Evolutionary conservation across 2,113 vertebrate species (phyloP).

Genomic region (Ictalurus furcatus): DNA sequence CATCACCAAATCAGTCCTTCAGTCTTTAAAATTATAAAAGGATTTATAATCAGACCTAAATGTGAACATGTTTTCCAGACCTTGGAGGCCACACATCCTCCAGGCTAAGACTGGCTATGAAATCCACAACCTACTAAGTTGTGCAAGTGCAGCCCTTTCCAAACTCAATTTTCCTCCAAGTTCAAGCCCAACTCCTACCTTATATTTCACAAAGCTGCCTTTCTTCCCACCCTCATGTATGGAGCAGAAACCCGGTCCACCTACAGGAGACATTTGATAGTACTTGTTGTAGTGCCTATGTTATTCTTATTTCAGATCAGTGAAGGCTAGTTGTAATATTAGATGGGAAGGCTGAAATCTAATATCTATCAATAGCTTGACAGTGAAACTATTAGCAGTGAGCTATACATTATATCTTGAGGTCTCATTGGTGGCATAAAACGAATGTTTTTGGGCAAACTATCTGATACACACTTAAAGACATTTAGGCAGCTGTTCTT

Average conservation of each 20-base stretch:
- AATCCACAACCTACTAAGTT: neutral
- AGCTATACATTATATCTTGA: neutral
- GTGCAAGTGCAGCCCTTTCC: neutral
- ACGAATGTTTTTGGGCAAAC: neutral
- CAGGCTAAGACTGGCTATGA: neutral
- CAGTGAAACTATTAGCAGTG: neutral
- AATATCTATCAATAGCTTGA: neutral
- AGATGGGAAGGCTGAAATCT: neutral
- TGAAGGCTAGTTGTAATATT: neutral
- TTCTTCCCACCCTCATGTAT: neutral
- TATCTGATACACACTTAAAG: neutral
- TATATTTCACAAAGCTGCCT: neutral
- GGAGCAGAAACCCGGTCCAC: neutral
- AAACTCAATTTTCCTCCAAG: neutral
- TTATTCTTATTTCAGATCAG: neutral
- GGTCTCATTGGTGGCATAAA: neutral
- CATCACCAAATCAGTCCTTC: neutral
- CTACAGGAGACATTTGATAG: neutral
- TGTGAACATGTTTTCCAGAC: neutral
- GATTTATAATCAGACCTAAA: neutral
- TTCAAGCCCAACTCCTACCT: slow-evolving; percentile 6
- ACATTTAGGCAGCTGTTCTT: neutral
- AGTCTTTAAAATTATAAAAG: neutral
- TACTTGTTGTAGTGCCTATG: neutral
- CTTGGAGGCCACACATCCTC: neutral